A percentile compares a stretch with the other conserved stretches of the same genome.
Conservation (phyloP, 2,797 vertebrate species). For the Luscinia megarhynchos region DNA sequence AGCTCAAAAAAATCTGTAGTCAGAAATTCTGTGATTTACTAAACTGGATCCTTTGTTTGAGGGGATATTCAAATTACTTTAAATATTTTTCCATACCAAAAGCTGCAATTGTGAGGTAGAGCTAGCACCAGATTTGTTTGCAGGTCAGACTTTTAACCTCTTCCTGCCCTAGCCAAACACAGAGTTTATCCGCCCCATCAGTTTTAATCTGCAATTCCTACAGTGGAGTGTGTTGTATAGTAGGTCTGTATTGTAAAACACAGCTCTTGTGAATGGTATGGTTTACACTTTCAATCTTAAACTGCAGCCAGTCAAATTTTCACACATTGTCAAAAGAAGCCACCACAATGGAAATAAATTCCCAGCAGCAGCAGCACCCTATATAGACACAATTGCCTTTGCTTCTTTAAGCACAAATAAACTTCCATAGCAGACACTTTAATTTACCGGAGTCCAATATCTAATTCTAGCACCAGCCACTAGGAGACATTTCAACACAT, state of each 20-base stretch:
- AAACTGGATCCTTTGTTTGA: neutral
- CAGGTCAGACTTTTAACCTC: slow-evolving; percentile 54
- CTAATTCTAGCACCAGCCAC: slow-evolving; percentile 3
- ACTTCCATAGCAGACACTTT: neutral
- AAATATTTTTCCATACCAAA: slow-evolving; percentile 13
- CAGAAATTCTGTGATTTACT: neutral
- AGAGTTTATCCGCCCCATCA: slow-evolving; percentile 36
- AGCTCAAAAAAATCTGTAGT: neutral
- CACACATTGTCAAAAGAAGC: slow-evolving; percentile 50
- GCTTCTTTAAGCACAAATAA: neutral
- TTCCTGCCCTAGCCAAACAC: neutral
- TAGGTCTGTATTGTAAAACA: slow-evolving; percentile 31
- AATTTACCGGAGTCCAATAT: slow-evolving; percentile 1
- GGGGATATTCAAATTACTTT: neutral
- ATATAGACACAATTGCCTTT: neutral
- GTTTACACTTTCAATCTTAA: slow-evolving; percentile 24
- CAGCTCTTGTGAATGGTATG: neutral
- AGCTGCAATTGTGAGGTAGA: neutral
- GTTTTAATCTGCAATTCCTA: slow-evolving; percentile 47
- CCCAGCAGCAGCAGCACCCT: neutral
- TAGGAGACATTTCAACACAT: slow-evolving; percentile 14
- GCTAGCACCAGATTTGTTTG: neutral
- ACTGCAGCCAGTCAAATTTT: slow-evolving; percentile 46
- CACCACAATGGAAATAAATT: slow-evolving; percentile 27
- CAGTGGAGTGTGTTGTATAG: neutral